Conservation (phyloP, 2,888 invertebrate genomes). For the Chaitophorus viminalis region DNA sequence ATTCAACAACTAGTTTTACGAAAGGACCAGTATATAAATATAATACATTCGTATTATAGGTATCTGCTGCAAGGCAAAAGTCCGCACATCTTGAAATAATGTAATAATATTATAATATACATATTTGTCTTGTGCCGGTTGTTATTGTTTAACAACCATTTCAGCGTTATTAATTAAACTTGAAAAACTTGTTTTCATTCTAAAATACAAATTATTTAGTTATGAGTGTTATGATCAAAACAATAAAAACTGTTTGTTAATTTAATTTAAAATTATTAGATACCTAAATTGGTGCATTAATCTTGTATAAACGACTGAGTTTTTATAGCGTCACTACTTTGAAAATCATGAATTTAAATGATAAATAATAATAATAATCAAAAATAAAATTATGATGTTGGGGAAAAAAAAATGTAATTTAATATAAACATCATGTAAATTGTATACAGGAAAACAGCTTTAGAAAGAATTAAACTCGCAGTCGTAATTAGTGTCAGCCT, state of each 20-base stretch:
- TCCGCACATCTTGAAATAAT: no score
- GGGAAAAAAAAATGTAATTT: not conserved
- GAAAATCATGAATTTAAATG: not conserved
- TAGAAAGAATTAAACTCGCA: not conserved
- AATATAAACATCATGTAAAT: not conserved
- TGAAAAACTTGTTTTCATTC: not conserved
- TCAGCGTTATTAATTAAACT: not conserved
- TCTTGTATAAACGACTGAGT: not conserved
- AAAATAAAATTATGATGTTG: not conserved
- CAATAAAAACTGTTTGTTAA: not conserved
- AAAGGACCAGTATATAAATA: no score
- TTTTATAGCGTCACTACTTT: not conserved
- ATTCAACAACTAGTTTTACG: no score
- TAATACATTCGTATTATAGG: no score
- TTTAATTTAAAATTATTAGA: slow-evolving; percentile 7
- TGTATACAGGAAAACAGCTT: not conserved
- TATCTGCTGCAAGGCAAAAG: no score
- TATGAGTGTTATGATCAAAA: not conserved
- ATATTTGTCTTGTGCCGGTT: not conserved
- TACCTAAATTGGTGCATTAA: not conserved
- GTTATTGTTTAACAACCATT: not conserved
- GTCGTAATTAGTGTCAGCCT: not conserved
- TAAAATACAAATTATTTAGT: not conserved
- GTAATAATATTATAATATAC: not conserved
- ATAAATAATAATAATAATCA: not conserved